A percentile compares a stretch with the other conserved stretches of the same genome.
These are phyloP conservation scores for Neoseiulus cucumeris DNA, from an alignment of 1,140 invertebrate species.

Conservation along the genomic window DNA sequence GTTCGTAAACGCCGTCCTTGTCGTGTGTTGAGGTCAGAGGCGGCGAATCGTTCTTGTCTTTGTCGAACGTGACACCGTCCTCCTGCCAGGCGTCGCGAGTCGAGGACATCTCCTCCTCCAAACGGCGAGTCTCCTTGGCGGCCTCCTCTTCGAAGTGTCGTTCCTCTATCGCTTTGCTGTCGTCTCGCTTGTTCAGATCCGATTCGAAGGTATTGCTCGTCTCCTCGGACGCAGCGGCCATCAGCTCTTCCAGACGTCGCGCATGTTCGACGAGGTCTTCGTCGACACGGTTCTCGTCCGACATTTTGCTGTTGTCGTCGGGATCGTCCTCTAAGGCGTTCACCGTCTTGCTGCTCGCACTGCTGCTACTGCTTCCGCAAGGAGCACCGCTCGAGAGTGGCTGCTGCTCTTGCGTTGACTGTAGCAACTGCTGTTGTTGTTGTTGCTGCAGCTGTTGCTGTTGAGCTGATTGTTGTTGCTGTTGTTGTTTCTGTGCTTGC, in stretches of 20 bases:
- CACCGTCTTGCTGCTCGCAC: constrained; percentile 11
- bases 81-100: constrained; percentile 17
- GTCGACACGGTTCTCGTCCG: constrained; percentile 17
- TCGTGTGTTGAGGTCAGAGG: neutral
- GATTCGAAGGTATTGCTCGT: constrained; percentile 14
- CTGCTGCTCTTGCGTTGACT: neutral
- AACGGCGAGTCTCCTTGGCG: constrained; percentile 20
- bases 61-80: constrained; percentile 16
- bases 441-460: constrained; percentile 10
- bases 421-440: neutral
- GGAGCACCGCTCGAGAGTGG: neutral
- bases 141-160: constrained; percentile 23
- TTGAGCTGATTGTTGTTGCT: neutral
- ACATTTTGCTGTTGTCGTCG: constrained; percentile 10
- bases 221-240: constrained; percentile 16
- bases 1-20: neutral
- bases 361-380: constrained; percentile 13
- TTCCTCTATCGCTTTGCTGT: constrained; percentile 17
- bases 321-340: neutral
- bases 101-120: constrained; percentile 21
- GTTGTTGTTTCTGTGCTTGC: constrained; percentile 14
- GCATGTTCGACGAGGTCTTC: constrained; percentile 19
- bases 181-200: constrained; percentile 17
- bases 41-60: neutral
- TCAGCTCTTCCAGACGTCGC: constrained; percentile 17